phyloP scores from a whole-genome alignment of 2,888 invertebrate genomes.

The Calephelis perditalis region DNA sequence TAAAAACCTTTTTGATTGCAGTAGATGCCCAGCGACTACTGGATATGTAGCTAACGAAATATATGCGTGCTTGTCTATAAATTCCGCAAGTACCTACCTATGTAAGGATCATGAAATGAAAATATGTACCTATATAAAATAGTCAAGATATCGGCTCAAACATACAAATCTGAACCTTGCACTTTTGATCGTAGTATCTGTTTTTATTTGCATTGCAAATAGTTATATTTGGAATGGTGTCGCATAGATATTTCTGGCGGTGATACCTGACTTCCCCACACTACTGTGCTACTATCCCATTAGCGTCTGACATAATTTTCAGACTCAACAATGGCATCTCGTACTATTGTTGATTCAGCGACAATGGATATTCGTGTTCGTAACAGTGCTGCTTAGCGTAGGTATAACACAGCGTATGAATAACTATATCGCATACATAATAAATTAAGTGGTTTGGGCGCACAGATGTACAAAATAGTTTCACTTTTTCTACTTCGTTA shows the following conservation, averaged over 20 bases:
- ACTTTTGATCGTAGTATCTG: neutral
- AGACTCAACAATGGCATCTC: neutral
- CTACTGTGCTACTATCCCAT: conserved; percentile 4
- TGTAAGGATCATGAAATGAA: too few relatives aligned
- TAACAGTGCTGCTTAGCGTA: neutral
- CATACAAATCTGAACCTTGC: neutral
- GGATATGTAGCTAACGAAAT: too few relatives aligned
- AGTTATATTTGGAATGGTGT: conserved; percentile 3
- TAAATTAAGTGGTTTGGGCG: too few relatives aligned
- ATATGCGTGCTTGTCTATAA: too few relatives aligned
- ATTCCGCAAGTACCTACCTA: too few relatives aligned
- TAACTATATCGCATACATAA: too few relatives aligned
- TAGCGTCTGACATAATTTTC: conserved; percentile 3
- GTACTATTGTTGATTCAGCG: conserved; percentile 9
- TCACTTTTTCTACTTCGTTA: too few relatives aligned
- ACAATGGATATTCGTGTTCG: neutral
- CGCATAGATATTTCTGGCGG: conserved; percentile 8
- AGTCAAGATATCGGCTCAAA: neutral
- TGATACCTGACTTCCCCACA: conserved; percentile 8
- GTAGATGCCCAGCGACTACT: too few relatives aligned
- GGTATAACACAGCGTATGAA: neutral
- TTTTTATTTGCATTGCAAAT: neutral
- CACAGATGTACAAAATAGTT: too few relatives aligned
- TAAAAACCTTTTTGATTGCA: too few relatives aligned
- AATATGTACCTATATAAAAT: too few relatives aligned